phyloP scores from a whole-genome alignment of 2,113 vertebrate genomes.

The Australoheros scitulus region DNA sequence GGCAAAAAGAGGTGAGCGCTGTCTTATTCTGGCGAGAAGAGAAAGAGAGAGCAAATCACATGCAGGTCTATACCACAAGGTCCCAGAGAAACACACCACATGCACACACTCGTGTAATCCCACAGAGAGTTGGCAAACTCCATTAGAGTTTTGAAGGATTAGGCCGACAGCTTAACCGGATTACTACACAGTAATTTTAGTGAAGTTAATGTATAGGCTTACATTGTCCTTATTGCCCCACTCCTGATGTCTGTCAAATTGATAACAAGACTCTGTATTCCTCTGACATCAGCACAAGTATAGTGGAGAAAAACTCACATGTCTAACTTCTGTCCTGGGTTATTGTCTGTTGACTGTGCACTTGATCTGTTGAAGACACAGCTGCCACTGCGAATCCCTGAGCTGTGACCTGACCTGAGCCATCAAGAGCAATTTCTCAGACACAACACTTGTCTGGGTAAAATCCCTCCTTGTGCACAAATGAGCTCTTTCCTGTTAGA shows the following conservation, averaged over 20 bases:
- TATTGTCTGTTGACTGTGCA: neutral
- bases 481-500: neutral
- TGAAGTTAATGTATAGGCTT: constrained; percentile 39
- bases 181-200: constrained; percentile 45
- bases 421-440: neutral
- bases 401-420: constrained; percentile 20
- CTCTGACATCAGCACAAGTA: neutral
- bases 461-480: neutral
- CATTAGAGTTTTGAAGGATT: constrained; percentile 70
- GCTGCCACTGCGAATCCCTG: constrained; percentile 22
- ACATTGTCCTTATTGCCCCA: neutral
- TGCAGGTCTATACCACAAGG: neutral
- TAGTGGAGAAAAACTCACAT: neutral
- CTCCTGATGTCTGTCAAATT: neutral
- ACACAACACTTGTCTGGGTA: neutral
- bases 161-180: constrained; percentile 56
- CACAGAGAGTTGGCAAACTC: constrained; percentile 57
- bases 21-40: neutral
- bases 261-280: neutral
- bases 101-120: constrained; percentile 45
- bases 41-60: neutral
- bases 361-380: constrained; percentile 9
- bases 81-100: constrained; percentile 26
- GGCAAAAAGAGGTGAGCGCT: constrained; percentile 1
- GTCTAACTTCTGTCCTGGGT: neutral